phyloP scores from a whole-genome alignment of 2,797 vertebrate species.

The Periparus ater region DNA sequence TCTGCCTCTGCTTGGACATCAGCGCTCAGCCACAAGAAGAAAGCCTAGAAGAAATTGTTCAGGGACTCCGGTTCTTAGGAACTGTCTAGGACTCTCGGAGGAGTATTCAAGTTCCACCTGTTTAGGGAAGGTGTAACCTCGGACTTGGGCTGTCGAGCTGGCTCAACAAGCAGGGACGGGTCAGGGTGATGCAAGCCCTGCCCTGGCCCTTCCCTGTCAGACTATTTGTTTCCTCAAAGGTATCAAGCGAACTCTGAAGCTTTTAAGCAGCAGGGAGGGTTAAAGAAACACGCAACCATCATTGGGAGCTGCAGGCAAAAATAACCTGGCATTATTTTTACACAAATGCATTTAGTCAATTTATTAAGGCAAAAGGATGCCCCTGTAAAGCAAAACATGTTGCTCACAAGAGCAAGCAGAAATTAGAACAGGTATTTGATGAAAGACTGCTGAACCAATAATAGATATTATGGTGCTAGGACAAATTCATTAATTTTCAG shows the following conservation, averaged over 20 bases:
- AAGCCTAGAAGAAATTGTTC: neutral
- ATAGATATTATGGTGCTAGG: neutral
- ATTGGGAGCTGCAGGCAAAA: neutral
- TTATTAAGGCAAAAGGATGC: neutral
- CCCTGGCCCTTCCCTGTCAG: constrained; percentile 51
- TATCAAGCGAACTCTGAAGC: neutral
- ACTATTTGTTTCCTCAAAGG: constrained; percentile 39
- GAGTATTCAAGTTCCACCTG: constrained; percentile 49
- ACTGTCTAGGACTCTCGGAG: neutral
- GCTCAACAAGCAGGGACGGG: constrained; percentile 49
- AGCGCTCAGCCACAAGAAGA: neutral
- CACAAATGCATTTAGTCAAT: neutral
- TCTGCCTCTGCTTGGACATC: neutral
- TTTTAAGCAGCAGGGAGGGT: neutral
- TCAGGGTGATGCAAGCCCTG: constrained; percentile 50
- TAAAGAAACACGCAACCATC: neutral
- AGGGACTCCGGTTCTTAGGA: neutral
- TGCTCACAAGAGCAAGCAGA: neutral
- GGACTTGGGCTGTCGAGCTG: constrained; percentile 54
- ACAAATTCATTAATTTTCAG: neutral
- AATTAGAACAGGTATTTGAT: neutral
- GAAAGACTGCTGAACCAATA: neutral
- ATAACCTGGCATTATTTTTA: neutral
- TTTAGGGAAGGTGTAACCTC: constrained; percentile 59
- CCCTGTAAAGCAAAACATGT: neutral